phyloP scores from a whole-genome alignment of 2,888 invertebrate species.

The Erpobdella octoculata region DNA sequence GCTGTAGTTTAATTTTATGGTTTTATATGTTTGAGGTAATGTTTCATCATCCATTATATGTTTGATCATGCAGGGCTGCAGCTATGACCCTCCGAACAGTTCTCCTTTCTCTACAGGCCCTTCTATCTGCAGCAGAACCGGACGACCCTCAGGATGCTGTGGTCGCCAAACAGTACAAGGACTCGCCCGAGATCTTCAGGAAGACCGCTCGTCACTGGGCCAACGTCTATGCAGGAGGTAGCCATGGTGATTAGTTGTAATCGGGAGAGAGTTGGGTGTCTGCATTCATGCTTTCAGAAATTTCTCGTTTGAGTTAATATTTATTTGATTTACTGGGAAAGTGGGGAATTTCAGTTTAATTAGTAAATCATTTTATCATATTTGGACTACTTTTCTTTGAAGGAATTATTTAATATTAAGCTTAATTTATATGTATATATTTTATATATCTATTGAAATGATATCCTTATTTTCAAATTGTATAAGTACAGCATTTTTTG shows the following conservation, averaged over 20 bases:
- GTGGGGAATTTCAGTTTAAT: too few species aligned
- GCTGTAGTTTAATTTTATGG: too few species aligned
- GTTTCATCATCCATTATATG: too few species aligned
- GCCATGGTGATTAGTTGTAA: background rate
- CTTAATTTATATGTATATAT: too few species aligned
- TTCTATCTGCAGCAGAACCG: slow-evolving; percentile 61
- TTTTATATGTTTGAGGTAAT: too few species aligned
- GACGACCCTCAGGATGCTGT: slow-evolving; percentile 58
- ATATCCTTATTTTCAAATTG: too few species aligned
- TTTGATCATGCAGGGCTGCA: slow-evolving; percentile 80
- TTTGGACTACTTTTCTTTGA: too few species aligned
- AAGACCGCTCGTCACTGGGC: slow-evolving; percentile 94
- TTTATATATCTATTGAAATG: too few species aligned
- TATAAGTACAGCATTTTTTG: too few species aligned
- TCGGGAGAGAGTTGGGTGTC: background rate
- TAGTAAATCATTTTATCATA: too few species aligned
- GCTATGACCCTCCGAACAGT: slow-evolving; percentile 95
- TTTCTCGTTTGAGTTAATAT: background rate
- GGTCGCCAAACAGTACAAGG: slow-evolving; percentile 92
- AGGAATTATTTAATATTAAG: too few species aligned
- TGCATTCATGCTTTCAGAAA: background rate
- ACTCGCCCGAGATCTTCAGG: slow-evolving; percentile 74
- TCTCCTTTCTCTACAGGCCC: slow-evolving; percentile 84
- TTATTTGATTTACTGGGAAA: too few species aligned
- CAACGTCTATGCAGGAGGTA: slow-evolving; percentile 71